These are phyloP conservation scores for Psephotus haematonotus DNA, from an alignment of 2,113 vertebrate genomes.

Conservation along the genomic window DNA sequence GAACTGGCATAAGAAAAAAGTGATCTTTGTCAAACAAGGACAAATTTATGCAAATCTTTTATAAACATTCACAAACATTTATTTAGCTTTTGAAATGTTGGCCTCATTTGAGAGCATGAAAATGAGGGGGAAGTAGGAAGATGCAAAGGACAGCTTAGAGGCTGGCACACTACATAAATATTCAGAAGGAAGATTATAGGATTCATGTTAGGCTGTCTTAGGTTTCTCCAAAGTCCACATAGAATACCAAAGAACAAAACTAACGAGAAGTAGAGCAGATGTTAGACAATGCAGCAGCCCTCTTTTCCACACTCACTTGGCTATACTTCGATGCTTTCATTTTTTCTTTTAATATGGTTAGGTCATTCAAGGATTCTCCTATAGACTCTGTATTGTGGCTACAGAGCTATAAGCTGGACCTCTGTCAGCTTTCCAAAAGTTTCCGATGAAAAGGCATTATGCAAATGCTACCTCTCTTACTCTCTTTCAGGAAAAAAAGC, in stretches of 20 bases:
- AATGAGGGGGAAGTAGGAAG: constrained; percentile 79
- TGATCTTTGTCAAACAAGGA: constrained; percentile 80
- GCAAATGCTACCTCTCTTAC: constrained; percentile 90
- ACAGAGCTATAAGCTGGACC: constrained; percentile 82
- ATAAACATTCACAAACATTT: constrained; percentile 87
- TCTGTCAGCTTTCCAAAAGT: constrained; percentile 88
- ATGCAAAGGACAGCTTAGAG: constrained; percentile 86
- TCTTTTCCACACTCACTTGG: constrained; percentile 83
- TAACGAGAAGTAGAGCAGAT: constrained; percentile 89
- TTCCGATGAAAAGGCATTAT: constrained; percentile 98
- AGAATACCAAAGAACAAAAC: constrained; percentile 87
- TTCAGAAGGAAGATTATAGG: constrained; percentile 88
- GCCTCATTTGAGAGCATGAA: constrained; percentile 84
- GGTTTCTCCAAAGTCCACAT: constrained; percentile 86
- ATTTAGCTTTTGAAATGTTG: constrained; percentile 87
- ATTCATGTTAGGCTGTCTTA: constrained; percentile 85
- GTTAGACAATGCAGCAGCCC: constrained; percentile 85
- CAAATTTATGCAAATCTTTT: constrained; percentile 88
- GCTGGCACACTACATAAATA: constrained; percentile 87
- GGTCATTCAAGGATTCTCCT: constrained; percentile 89
- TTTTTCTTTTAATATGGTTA: constrained; percentile 85
- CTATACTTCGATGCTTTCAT: constrained; percentile 84
- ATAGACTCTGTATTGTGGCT: constrained; percentile 85
- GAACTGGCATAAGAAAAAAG: constrained; percentile 80
- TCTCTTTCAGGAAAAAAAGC: constrained; percentile 81